These are phyloP conservation scores for Labeo calbasu DNA, from an alignment of 2,797 vertebrate species.

Conservation along the genomic window DNA sequence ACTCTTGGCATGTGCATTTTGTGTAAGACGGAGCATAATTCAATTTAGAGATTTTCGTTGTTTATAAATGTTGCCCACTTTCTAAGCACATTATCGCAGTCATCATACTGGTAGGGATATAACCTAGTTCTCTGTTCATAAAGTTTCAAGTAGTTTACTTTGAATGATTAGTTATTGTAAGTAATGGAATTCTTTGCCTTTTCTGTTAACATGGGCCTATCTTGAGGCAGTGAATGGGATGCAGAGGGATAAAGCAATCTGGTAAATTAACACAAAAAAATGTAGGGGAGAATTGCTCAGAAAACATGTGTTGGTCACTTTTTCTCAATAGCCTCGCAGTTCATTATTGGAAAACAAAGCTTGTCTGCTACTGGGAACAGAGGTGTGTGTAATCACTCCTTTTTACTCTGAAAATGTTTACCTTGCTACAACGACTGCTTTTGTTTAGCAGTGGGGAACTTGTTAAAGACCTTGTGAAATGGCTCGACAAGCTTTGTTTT, in stretches of 20 bases:
- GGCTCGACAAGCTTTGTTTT: slow-evolving; percentile 23
- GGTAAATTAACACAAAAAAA: slow-evolving; percentile 56
- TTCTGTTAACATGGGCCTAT: slow-evolving; percentile 46
- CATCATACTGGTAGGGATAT: neutral
- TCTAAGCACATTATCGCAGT: neutral
- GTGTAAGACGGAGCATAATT: neutral
- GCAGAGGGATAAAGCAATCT: slow-evolving; percentile 59
- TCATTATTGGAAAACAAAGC: slow-evolving; percentile 74
- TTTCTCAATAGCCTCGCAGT: slow-evolving; percentile 62
- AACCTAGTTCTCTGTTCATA: neutral
- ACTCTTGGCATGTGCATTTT: neutral
- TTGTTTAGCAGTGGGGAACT: slow-evolving; percentile 21
- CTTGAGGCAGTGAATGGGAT: slow-evolving; percentile 39
- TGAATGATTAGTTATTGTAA: neutral
- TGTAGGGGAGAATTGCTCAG: slow-evolving; percentile 61
- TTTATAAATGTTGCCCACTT: slow-evolving; percentile 30
- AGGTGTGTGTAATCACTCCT: slow-evolving; percentile 54
- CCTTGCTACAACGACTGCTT: slow-evolving; percentile 25
- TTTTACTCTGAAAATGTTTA: slow-evolving; percentile 36
- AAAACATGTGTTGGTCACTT: slow-evolving; percentile 63
- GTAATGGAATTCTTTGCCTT: slow-evolving; percentile 14
- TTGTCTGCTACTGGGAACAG: slow-evolving; percentile 66
- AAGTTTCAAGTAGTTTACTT: neutral
- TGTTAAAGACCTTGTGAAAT: slow-evolving; percentile 22
- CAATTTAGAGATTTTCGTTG: neutral